phyloP scores from a whole-genome alignment of 2,888 invertebrate species.

The Tineola bisselliella region DNA sequence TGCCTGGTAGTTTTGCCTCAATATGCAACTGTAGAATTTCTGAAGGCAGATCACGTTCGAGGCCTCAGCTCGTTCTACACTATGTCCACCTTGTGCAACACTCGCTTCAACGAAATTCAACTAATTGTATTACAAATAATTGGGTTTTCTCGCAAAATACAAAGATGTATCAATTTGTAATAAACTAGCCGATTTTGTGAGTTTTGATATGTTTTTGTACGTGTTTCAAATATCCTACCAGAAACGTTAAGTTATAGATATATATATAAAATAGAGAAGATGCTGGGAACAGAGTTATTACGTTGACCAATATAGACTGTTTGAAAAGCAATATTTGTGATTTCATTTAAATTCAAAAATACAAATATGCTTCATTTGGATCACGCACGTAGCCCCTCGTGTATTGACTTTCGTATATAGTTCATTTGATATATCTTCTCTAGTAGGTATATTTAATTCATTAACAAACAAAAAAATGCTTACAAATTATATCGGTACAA shows the following conservation, averaged over 20 bases:
- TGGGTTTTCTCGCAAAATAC: conserved; percentile 4
- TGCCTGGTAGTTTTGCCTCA: conserved; percentile 5
- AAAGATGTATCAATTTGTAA: background rate
- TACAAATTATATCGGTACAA: no score
- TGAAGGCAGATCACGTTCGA: conserved; percentile 3
- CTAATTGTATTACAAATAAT: conserved; percentile 8
- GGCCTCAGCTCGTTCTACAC: background rate
- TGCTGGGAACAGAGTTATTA: no score
- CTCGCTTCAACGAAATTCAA: conserved; percentile 8
- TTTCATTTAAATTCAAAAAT: no score
- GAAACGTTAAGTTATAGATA: background rate
- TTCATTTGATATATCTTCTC: no score
- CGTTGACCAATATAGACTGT: no score
- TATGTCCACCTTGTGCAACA: conserved; percentile 8
- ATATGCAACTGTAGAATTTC: conserved; percentile 2
- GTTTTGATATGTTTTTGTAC: background rate
- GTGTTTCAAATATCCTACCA: background rate
- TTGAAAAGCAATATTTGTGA: no score
- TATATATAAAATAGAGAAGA: no score
- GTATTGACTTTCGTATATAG: no score
- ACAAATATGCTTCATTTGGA: no score
- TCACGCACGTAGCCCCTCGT: no score
- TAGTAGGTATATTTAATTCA: no score
- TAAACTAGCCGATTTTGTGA: background rate
- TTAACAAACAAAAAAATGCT: no score